Base-by-base conservation (phyloP, 2,797 vertebrate genomes). In the Betta splendens region DNA sequence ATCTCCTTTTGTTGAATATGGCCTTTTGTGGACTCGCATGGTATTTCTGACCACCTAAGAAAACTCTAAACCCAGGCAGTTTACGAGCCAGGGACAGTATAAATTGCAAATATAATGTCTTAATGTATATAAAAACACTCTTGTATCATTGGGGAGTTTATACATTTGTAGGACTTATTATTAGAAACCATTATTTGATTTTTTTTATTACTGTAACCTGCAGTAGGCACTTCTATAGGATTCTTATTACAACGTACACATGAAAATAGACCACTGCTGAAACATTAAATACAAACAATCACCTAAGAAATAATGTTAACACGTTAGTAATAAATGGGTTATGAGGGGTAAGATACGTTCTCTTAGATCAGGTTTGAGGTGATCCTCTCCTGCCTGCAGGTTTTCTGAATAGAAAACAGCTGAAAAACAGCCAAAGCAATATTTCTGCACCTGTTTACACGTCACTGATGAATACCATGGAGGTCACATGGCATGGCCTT, bases 1-100 rank as follows among this genome's bases (percentile, higher is more conserved):
- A 81, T 90, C 84, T 84, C 64, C 62, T 82, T 81, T 82, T 75
- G 68, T 89, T 87, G 44, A 88, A 79, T 72, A 84, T 84, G 85
- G 88, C 87, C 87, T 88, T 89, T 83, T 89, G 89, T 92, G 80
- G 85, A 86, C 88, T 90, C 66, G 69, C 89, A 90, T 92, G 90
- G 90, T 90, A 90, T 91, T 89, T 89, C 78, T 83, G 68, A 79
- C 77, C 75, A 83, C 77, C 49, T 69, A 70, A 74, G 64, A 43
- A 80, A 64, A 66, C 70, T 80, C 70, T 69, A 74, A 82, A 84
- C 54, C 54, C 44, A 64, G 56, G 58, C 72, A 66, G 75, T 75
- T 71, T 60, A 57, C 69, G 56, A 80, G 78, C 62, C 47, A 64
- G 83, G 72, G 72, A 85, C 78, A 75, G 40, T 79, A 77, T 53